Percentiles rank a stretch among this genome's conserved stretches.
Evolutionary conservation across 1,140 invertebrate species (phyloP).

Genomic region (Manduca sexta): DNA sequence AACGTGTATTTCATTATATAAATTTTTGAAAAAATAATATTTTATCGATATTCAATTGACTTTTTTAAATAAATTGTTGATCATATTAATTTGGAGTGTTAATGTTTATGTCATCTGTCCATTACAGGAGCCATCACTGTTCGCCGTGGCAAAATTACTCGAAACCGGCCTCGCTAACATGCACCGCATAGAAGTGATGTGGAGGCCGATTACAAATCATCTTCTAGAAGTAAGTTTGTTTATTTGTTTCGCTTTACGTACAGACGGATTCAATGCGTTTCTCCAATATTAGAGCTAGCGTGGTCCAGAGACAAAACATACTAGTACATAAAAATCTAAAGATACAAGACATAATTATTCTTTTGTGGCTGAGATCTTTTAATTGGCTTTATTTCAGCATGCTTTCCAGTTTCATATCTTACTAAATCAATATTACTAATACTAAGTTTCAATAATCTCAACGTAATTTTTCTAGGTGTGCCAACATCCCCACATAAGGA

Average conservation of each 20-base stretch:
- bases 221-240: slow-evolving; percentile 83
- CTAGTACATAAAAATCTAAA: too few relatives aligned
- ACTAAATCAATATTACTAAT: too few relatives aligned
- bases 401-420: too few relatives aligned
- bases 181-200: slow-evolving; percentile 93
- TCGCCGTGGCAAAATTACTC: slow-evolving; percentile 96
- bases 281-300: too few relatives aligned
- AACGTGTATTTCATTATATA: background rate
- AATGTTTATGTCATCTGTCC: background rate
- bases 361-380: too few relatives aligned
- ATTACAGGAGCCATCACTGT: slow-evolving; percentile 92
- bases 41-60: background rate
- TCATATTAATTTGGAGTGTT: background rate
- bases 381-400: too few relatives aligned
- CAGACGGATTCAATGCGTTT: too few relatives aligned
- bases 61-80: background rate
- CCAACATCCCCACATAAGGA: slow-evolving; percentile 94
- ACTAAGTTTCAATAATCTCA: background rate
- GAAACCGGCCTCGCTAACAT: slow-evolving; percentile 98
- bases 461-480: slow-evolving; percentile 76
- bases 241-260: too few relatives aligned
- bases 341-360: too few relatives aligned
- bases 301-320: too few relatives aligned
- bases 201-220: slow-evolving; percentile 97
- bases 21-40: background rate